Base-by-base conservation (phyloP, 1,140 invertebrate species). In the Nasonia vitripennis region DNA sequence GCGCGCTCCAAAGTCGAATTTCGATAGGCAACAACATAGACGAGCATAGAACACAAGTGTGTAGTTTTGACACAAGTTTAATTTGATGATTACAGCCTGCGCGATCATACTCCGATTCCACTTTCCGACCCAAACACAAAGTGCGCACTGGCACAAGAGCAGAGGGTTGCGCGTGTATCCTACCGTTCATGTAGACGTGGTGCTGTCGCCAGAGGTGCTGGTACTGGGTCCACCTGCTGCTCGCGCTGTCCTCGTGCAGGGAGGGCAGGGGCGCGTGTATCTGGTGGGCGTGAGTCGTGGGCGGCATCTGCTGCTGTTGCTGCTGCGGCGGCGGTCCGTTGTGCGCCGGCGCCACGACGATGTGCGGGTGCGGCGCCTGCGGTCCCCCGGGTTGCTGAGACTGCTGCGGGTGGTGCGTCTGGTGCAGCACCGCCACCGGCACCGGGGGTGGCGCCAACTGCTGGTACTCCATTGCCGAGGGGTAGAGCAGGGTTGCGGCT, bases 191-290 rank as follows among this genome's bases (percentile, higher is more conserved):
- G 86, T 94, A 94, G 88, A 94, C 93, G 79, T 94, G 94, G 84
- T 94, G 94, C 87, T 94, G 94, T 62, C 94, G 87, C 94, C 94
- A 94, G 0, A 94, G 90, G 81, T 94, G 94, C 73, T 94, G 94
- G 86, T 94, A 94, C 88, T 94, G 94, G 20, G 90, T 93, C 94
- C 94, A 94, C 48, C 94, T 91, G 83, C 92, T 93, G 51, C 92
- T 93, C 5, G 82, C 82, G 87, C 92, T 93, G 87, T 94, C 94
- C 6, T 94, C 92, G 87, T 94, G 93, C 12, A 94, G 90, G 20
- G 93, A 92, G 41, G 93, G 93, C 86, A 93, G 83, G 51, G 92
- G 93, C 85, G 91, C 90, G 87, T 94, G 94, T 23, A 94, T 91
- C 87, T 94, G 93, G 87, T 94, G 93, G 87, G 94, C 90, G 87